These are phyloP conservation scores for Scaptomyza flava DNA, from an alignment of 2,888 invertebrate species.

Conservation along the genomic window DNA sequence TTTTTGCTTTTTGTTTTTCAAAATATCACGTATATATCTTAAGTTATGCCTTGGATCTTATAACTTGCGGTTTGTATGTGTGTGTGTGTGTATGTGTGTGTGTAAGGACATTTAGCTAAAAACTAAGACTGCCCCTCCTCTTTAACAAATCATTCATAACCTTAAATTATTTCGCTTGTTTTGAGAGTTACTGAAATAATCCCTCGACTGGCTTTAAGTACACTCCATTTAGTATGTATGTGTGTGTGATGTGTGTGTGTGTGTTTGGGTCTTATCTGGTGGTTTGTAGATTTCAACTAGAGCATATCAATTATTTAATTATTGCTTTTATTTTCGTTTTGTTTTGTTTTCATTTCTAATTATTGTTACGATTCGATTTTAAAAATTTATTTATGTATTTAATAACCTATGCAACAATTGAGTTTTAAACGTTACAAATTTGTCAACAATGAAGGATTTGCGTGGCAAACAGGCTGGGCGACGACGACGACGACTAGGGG, in stretches of 20 bases:
- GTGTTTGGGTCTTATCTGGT: conserved; percentile 31
- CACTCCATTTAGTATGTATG: conserved; percentile 8
- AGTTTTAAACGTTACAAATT: conserved; percentile 61
- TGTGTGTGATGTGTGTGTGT: conserved; percentile 17
- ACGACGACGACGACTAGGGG: neutral
- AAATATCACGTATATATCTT: conserved; percentile 81
- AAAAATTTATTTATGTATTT: conserved; percentile 52
- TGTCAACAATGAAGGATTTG: conserved; percentile 62
- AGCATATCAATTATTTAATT: conserved; percentile 72
- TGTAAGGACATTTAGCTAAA: conserved; percentile 11
- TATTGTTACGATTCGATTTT: conserved; percentile 77
- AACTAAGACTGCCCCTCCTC: conserved; percentile 3
- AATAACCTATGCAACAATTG: conserved; percentile 77
- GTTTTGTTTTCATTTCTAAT: conserved; percentile 55
- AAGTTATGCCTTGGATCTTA: conserved; percentile 76
- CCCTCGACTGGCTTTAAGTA: conserved; percentile 47
- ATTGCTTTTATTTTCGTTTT: conserved; percentile 77
- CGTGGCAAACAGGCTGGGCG: conserved; percentile 9
- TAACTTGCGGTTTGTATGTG: conserved; percentile 49
- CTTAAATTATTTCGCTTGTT: conserved; percentile 11
- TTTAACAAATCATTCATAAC: neutral
- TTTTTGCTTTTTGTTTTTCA: conserved; percentile 74
- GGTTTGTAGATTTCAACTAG: conserved; percentile 72
- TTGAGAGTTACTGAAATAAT: conserved; percentile 15
- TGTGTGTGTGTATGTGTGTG: conserved; percentile 19